phyloP scores from a whole-genome alignment of 2,113 vertebrate genomes.

The Callorhinus ursinus region DNA sequence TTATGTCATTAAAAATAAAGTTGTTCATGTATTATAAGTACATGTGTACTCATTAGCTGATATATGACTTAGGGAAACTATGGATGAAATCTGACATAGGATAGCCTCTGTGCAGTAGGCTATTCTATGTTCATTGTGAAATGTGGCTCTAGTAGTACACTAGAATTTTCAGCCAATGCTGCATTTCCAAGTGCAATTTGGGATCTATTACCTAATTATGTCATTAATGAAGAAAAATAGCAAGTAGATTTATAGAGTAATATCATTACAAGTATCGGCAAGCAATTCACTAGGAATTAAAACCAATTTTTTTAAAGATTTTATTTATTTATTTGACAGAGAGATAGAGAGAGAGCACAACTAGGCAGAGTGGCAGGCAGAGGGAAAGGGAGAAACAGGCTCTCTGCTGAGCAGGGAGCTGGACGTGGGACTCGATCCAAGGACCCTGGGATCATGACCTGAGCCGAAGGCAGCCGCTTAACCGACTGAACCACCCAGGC shows the following conservation, averaged over 20 bases:
- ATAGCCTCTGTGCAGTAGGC: not conserved
- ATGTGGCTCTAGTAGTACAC: no score
- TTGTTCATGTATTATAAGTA: not conserved
- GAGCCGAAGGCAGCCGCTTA: no score
- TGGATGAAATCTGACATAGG: not conserved
- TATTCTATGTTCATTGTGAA: not conserved
- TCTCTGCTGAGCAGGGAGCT: no score
- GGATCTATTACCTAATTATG: not conserved
- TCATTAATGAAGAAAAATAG: not conserved
- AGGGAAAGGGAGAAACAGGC: no score
- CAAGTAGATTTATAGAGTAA: not conserved
- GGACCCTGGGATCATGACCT: no score
- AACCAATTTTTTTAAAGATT: not conserved
- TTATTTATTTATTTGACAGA: no score
- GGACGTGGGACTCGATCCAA: no score
- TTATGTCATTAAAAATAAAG: constrained; percentile 13
- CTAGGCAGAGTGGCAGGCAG: no score
- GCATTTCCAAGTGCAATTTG: not conserved
- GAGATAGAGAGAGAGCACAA: no score
- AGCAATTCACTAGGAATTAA: not conserved
- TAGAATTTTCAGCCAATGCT: not conserved
- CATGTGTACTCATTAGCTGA: not conserved
- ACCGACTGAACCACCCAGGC: no score
- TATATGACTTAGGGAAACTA: not conserved
- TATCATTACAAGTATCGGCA: not conserved